Base-by-base conservation (phyloP, 2,797 vertebrate genomes). In the Caiman crocodilus region DNA sequence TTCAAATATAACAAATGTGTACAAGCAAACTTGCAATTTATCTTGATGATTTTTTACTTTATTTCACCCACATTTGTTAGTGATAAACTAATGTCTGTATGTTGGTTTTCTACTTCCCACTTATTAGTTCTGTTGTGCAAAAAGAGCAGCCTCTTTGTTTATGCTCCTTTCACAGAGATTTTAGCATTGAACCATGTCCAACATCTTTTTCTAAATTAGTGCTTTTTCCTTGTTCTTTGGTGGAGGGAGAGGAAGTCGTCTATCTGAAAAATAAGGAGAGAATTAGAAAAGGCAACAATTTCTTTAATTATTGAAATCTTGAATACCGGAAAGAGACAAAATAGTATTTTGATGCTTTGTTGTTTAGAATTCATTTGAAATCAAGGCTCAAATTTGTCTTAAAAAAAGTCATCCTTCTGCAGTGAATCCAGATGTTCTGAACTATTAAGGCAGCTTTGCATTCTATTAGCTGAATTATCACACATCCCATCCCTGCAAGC, bases 311-410 rank as follows among this genome's bases (percentile, higher is more conserved):
- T 50, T 42, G 69, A 73, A 71, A 50, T 73, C 69, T 42, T 26
- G 13, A 23, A 15, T 42, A 50, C 5, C 50, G 69, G 35, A 26
- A 42, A 42, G 13, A 73, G 23, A 73, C 35, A 50, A 23, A 73
- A 73, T 15, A 15, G 23, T 50, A 23, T 25, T 15, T 69, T 20
- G 12, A 25, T 26, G 50, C 32, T 4, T 73, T 73, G 35, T 67
- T 67, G 71, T 88, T 94, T 91, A 73, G 80, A 75, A 84, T 82
- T 87, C 26, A 5, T 89, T 90, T 94, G 65, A 82, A 91, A 85
- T 82, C 17, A 6, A 79, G 57, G 89, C 59, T 85, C 88, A 64
- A 2, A 10, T 30, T 83, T 94, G 35, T 67, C 28, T 77, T 26
- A 63, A 81, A 35, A 35, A 58, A 90, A 77, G 5, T 90, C 55